These are phyloP conservation scores for Ptiloglossa arizonensis DNA, from an alignment of 1,140 invertebrate species.

Conservation along the genomic window DNA sequence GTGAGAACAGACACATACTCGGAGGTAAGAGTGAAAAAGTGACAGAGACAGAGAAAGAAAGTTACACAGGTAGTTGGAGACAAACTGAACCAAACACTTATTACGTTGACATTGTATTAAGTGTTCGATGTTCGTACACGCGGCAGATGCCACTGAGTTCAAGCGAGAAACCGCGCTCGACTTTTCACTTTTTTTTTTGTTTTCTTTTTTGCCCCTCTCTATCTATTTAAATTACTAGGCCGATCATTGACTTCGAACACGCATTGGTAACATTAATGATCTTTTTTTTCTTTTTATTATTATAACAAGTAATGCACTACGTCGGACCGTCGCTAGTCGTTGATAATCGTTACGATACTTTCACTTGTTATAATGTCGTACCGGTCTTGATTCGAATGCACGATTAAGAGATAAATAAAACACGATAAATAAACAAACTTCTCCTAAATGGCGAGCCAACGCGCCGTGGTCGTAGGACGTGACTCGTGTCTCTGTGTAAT, in stretches of 20 bases:
- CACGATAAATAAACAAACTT: constrained; percentile 60
- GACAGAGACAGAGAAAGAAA: constrained; percentile 3
- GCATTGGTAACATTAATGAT: constrained; percentile 65
- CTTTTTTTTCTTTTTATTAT: constrained; percentile 49
- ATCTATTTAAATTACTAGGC: constrained; percentile 45
- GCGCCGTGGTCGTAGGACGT: constrained; percentile 27
- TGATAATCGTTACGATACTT: constrained; percentile 31
- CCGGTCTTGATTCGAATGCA: constrained; percentile 46
- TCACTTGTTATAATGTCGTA: constrained; percentile 63
- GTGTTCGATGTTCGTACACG: constrained; percentile 47
- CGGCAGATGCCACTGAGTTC: constrained; percentile 19
- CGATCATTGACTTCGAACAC: constrained; percentile 56
- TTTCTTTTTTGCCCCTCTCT: too few relatives aligned
- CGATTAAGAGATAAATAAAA: constrained; percentile 52
- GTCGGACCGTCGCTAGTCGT: constrained; percentile 32
- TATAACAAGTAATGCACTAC: constrained; percentile 66
- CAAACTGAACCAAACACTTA: constrained; percentile 46
- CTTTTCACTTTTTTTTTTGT: constrained; percentile 19
- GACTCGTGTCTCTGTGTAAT: constrained; percentile 30
- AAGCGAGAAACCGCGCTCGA: constrained; percentile 19
- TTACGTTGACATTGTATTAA: constrained; percentile 52
- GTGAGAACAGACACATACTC: background rate
- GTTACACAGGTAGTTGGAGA: constrained; percentile 3
- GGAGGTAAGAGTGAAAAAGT: constrained; percentile 7
- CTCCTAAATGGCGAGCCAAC: constrained; percentile 37